Evolutionary conservation across 35 echinoderm and acorn worm species (phyloP), one percentile per base, ranked within the genome.

Genomic region (Nesometra sesokonis): DNA sequence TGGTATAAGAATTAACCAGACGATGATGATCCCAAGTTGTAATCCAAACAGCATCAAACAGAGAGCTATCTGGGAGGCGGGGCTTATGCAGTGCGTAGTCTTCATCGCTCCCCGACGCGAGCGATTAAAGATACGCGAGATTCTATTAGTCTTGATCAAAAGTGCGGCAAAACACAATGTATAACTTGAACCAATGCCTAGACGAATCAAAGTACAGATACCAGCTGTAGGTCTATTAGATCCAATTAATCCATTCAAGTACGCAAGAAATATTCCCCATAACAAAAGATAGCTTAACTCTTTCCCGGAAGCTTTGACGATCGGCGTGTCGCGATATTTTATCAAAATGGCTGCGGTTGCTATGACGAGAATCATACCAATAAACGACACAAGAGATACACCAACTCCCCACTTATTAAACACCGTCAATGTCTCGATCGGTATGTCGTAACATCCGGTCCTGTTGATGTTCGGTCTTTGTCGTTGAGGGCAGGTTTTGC

Each of bases 91-190:
- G 32, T 38, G 34, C 37, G 81, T 35, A 23, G 34, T 83, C 37
- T 83, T 83, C n/a, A 67, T 67, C 23, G 81, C 81, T 0, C 34
- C 34, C 15, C 34, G 34, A 30, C 37, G 15, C 27, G 34, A 35
- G 35, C 81, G 34, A 37, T 83, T 83, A 23, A 83, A 83, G 0
- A 83, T 83, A 37, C 81, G 34, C 4, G 81, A 35, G 13, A 83
- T 83, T 39, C 81, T 34, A 29, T 83, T 83, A 13, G 81, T 83
- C 36, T 83, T 83, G n/a, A 83, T 83, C 81, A 83, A 23, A 35
- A 83, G 17, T 30, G 81, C 81, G 9, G 81, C 81, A 29, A 37
- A 83, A 39, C 81, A 83, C 13, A 38, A 37, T 5, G 81, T 38
- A 27, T 37, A 83, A 38, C 81, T 83, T 17, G 37, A 37, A 23